Evolutionary conservation across 2,113 vertebrate genomes (phyloP).

Genomic region (Aramus guarauna): DNA sequence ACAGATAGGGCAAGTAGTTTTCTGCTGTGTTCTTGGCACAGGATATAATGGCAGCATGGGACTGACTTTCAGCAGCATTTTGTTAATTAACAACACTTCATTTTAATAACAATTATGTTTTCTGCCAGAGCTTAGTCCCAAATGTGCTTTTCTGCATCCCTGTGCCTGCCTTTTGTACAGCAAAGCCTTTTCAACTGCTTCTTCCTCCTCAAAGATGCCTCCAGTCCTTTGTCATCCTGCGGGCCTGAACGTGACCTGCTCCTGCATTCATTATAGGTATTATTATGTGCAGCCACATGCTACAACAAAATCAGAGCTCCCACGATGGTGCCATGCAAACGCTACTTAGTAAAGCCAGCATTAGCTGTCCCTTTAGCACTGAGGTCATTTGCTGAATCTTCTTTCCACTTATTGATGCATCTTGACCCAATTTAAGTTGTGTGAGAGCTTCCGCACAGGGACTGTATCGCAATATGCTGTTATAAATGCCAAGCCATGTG

Average conservation of each 20-base stretch:
- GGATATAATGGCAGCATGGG: background rate
- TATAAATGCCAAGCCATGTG: background rate
- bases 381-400: background rate
- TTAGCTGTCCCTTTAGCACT: background rate
- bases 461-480: background rate
- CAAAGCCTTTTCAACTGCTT: background rate
- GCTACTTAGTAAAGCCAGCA: background rate
- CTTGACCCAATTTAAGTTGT: background rate
- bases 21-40: background rate
- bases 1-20: background rate
- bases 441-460: background rate
- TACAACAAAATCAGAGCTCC: background rate
- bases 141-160: background rate
- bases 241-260: background rate
- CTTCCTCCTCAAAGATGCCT: background rate
- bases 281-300: rapidly evolving
- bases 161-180: background rate
- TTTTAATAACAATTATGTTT: background rate
- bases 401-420: background rate
- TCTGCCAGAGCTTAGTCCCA: background rate
- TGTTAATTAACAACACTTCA: background rate
- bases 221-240: background rate
- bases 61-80: background rate
- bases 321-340: background rate
- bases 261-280: background rate